Evolutionary conservation across 2,888 invertebrate genomes (phyloP).

Genomic region (Colostygia pectinataria): DNA sequence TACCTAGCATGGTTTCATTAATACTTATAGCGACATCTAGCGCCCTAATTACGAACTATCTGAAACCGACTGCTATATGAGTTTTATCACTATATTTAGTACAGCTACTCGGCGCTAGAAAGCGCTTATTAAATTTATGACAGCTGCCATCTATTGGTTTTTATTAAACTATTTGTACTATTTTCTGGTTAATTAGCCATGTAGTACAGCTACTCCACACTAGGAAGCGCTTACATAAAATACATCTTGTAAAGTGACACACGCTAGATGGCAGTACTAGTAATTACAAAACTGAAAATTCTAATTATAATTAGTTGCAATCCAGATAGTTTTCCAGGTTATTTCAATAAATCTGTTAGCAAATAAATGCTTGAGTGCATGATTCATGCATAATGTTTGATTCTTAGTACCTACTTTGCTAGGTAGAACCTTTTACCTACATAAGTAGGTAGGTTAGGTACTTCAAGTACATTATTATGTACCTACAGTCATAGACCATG

Average conservation of each 20-base stretch:
- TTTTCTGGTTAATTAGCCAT: too few relatives aligned
- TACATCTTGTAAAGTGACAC: background rate
- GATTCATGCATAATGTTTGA: too few relatives aligned
- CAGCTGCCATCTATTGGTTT: background rate
- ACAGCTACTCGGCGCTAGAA: background rate
- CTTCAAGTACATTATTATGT: too few relatives aligned
- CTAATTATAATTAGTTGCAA: too few relatives aligned
- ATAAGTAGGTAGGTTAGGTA: too few relatives aligned
- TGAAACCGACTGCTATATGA: too few relatives aligned
- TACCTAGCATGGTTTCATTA: background rate
- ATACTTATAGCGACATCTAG: background rate
- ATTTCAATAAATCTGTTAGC: too few relatives aligned
- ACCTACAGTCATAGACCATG: too few relatives aligned
- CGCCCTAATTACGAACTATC: background rate
- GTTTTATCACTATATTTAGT: background rate
- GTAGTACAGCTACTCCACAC: constrained; percentile 16
- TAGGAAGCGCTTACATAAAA: constrained; percentile 26
- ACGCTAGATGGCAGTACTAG: constrained; percentile 37
- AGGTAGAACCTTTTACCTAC: too few relatives aligned
- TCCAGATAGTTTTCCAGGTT: too few relatives aligned
- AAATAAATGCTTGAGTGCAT: too few relatives aligned
- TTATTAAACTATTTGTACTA: background rate
- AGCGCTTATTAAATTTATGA: background rate
- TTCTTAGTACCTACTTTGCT: too few relatives aligned
- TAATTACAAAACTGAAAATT: constrained; percentile 3